Evolutionary conservation across 2,888 invertebrate genomes (phyloP).

Genomic region (Sarcophaga variegata): DNA sequence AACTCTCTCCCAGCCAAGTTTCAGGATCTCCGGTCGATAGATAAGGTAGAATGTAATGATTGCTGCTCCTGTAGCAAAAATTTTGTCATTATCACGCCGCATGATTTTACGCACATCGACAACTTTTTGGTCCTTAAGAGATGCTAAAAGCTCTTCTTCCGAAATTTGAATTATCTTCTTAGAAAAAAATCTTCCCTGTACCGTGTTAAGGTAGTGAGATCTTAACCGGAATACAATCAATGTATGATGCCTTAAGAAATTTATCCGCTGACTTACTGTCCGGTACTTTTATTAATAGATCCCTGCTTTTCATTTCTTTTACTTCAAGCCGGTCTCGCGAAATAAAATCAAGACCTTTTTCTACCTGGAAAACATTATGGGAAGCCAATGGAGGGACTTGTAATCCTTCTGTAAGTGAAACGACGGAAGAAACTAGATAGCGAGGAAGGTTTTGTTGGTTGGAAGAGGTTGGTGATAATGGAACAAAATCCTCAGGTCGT

Average conservation of each 20-base stretch:
- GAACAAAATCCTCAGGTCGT: background rate
- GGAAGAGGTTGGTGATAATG: background rate
- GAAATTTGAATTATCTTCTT: background rate
- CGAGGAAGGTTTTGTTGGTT: background rate
- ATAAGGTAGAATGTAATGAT: background rate
- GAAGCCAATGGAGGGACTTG: no score
- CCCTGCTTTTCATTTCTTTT: background rate
- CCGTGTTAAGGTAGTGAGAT: background rate
- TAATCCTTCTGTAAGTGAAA: background rate
- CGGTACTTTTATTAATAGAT: background rate
- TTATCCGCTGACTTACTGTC: background rate
- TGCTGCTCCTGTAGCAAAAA: no score
- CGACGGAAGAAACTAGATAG: background rate
- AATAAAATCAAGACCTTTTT: conserved; percentile 61
- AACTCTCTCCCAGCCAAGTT: background rate
- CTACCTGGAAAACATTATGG: background rate
- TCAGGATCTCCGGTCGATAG: background rate
- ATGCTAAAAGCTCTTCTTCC: no score
- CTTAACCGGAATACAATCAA: background rate
- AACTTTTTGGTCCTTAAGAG: no score
- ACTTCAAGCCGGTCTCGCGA: conserved; percentile 2
- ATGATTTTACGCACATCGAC: no score
- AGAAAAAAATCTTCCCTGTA: background rate
- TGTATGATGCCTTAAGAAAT: no score
- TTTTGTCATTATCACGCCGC: no score